Conservation (phyloP, 2,888 invertebrate genomes). For the Latrodectus hesperus region DNA sequence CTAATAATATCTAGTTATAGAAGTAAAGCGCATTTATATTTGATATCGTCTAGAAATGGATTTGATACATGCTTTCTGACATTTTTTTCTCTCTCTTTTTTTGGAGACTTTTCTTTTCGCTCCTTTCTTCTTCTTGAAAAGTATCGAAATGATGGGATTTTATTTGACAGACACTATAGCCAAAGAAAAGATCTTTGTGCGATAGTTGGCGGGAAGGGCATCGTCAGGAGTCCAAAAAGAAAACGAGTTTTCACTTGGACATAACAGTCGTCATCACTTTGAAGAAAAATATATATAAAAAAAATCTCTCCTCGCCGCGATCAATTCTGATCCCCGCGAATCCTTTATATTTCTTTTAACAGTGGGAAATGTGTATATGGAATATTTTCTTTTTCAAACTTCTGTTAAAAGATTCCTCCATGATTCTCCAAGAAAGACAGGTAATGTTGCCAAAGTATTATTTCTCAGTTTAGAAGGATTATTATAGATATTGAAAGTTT, state of each 20-base stretch:
- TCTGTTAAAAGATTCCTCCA: not conserved
- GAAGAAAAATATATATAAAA: not conserved
- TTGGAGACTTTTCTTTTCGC: not conserved
- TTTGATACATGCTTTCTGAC: slow-evolving; percentile 28
- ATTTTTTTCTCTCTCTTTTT: slow-evolving; percentile 29
- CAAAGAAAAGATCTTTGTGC: slow-evolving; percentile 39
- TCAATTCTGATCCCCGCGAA: slow-evolving; percentile 30
- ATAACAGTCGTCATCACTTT: slow-evolving; percentile 25
- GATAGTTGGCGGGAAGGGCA: slow-evolving; percentile 20
- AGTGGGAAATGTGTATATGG: not conserved
- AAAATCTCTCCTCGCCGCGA: not conserved
- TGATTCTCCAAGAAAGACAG: not conserved
- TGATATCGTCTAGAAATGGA: slow-evolving; percentile 38
- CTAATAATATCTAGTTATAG: slow-evolving; percentile 39
- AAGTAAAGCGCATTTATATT: slow-evolving; percentile 38
- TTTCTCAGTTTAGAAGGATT: too few relatives aligned
- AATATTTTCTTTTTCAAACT: slow-evolving; percentile 1
- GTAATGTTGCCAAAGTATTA: not conserved
- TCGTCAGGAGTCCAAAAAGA: not conserved
- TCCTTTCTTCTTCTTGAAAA: slow-evolving; percentile 17
- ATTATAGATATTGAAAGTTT: too few relatives aligned
- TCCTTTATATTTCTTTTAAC: not conserved
- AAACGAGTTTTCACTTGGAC: slow-evolving; percentile 41
- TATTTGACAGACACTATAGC: slow-evolving; percentile 38
- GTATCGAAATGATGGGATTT: slow-evolving; percentile 43